Percentiles rank a stretch among this genome's conserved stretches.
Conservation (phyloP, 2,113 vertebrate genomes). For the Mirza zaza region DNA sequence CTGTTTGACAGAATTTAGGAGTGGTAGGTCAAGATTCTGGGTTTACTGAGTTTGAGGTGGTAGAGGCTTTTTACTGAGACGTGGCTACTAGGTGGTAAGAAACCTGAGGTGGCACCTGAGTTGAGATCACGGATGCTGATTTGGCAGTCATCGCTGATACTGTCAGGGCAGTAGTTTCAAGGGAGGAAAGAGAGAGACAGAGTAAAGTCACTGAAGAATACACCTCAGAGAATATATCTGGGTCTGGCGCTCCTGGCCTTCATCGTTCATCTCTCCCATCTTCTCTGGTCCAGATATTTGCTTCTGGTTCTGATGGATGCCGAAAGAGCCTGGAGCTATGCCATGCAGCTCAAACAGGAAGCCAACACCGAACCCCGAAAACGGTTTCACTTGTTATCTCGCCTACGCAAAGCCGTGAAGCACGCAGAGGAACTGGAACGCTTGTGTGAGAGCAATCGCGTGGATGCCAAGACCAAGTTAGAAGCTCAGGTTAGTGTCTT, state of each 20-base stretch:
- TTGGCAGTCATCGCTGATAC: background rate
- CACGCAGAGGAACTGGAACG: constrained; percentile 94
- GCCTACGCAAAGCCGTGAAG: constrained; percentile 96
- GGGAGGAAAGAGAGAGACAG: too few relatives aligned
- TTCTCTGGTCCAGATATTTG: constrained; percentile 87
- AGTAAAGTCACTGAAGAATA: rapidly evolving
- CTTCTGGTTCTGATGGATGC: constrained; percentile 97
- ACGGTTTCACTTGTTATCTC: constrained; percentile 94
- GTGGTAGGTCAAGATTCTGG: background rate
- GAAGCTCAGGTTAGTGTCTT: constrained; percentile 92
- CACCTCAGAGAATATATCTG: background rate
- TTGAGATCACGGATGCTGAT: background rate
- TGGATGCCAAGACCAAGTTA: constrained; percentile 98
- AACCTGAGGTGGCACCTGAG: background rate
- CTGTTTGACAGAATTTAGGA: background rate
- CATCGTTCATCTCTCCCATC: background rate
- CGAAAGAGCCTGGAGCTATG: constrained; percentile 97
- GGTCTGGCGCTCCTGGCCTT: background rate
- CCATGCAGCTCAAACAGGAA: constrained; percentile 99
- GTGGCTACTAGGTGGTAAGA: background rate
- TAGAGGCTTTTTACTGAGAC: background rate
- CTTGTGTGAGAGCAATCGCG: constrained; percentile 93
- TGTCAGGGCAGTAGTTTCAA: background rate
- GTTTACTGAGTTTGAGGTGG: background rate
- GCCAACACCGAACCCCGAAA: constrained; percentile 98